phyloP scores from a whole-genome alignment of 2,888 invertebrate species.

The Imbricaverruca yamaguchii region DNA sequence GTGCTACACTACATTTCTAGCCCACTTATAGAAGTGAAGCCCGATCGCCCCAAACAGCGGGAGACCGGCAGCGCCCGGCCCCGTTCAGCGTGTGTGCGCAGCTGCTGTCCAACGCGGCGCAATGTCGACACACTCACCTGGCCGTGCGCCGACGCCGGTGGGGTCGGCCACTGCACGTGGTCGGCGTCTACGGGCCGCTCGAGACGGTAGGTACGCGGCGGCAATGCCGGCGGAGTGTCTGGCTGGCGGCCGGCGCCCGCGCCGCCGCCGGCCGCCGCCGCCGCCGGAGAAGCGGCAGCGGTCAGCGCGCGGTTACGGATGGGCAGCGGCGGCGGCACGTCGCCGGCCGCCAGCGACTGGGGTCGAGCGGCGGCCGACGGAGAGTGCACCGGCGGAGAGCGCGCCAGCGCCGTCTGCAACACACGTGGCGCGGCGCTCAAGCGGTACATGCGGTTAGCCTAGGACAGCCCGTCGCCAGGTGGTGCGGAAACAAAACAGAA shows the following conservation, averaged over 20 bases:
- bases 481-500: background rate
- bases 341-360: conserved; percentile 25
- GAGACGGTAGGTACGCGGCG: conserved; percentile 42
- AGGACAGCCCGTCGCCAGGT: background rate
- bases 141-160: background rate
- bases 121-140: background rate
- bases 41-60: too few species aligned
- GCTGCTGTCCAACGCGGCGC: background rate
- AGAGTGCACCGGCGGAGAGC: conserved; percentile 30
- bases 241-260: conserved; percentile 34
- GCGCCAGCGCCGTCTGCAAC: conserved; percentile 28
- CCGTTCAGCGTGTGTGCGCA: background rate
- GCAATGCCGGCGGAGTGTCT: conserved; percentile 49
- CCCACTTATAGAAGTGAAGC: too few species aligned
- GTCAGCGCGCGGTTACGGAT: conserved; percentile 26
- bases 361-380: conserved; percentile 23
- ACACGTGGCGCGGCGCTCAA: conserved; percentile 13
- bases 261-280: background rate
- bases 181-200: conserved; percentile 41
- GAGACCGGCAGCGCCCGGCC: too few species aligned
- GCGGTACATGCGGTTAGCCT: background rate
- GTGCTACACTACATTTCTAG: too few species aligned
- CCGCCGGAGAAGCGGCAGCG: conserved; percentile 27
- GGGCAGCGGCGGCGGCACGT: conserved; percentile 30
- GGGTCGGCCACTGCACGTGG: conserved; percentile 38